Percentiles rank a stretch among this genome's conserved stretches.
Conservation (phyloP, 2,888 invertebrate species). For the Drosophila pseudotalamancana region DNA sequence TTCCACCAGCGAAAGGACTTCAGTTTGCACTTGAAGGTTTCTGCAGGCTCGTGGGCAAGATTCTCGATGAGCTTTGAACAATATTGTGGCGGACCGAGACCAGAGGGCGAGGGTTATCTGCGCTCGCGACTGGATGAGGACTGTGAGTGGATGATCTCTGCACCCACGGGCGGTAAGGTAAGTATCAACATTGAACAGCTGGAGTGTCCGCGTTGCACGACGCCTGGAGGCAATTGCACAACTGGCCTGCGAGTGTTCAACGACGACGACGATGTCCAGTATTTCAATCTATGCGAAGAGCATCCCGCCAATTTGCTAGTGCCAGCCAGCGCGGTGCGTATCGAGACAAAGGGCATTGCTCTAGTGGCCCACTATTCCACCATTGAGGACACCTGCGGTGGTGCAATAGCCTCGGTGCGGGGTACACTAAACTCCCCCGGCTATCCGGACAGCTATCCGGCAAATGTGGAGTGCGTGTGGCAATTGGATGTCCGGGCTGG, state of each 20-base stretch:
- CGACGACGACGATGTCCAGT: slow-evolving; percentile 39
- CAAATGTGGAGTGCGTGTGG: slow-evolving; percentile 91
- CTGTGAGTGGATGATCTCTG: slow-evolving; percentile 28
- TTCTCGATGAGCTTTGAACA: slow-evolving; percentile 65
- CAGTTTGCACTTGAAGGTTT: slow-evolving; percentile 87
- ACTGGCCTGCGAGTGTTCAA: slow-evolving; percentile 54
- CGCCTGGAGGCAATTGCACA: slow-evolving; percentile 40
- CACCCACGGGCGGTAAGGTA: slow-evolving; percentile 58
- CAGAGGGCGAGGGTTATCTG: slow-evolving; percentile 56
- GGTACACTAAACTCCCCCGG: slow-evolving; percentile 89
- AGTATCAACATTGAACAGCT: slow-evolving; percentile 68
- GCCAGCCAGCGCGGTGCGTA: slow-evolving; percentile 45
- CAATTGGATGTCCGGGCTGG: slow-evolving; percentile 88
- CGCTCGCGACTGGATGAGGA: slow-evolving; percentile 61
- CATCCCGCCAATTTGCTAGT: slow-evolving; percentile 60
- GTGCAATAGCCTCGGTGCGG: slow-evolving; percentile 86
- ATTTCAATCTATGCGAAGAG: slow-evolving; percentile 53
- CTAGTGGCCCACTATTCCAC: slow-evolving; percentile 85
- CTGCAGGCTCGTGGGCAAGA: slow-evolving; percentile 80
- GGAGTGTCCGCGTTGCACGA: slow-evolving; percentile 68
- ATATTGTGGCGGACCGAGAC: slow-evolving; percentile 64
- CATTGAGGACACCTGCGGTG: slow-evolving; percentile 88
- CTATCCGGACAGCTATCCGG: slow-evolving; percentile 89
- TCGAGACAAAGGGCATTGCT: slow-evolving; percentile 52
- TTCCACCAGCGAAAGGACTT: slow-evolving; percentile 87